Conservation (phyloP, 2,888 invertebrate genomes). For the Lasioglossum malachurum region DNA sequence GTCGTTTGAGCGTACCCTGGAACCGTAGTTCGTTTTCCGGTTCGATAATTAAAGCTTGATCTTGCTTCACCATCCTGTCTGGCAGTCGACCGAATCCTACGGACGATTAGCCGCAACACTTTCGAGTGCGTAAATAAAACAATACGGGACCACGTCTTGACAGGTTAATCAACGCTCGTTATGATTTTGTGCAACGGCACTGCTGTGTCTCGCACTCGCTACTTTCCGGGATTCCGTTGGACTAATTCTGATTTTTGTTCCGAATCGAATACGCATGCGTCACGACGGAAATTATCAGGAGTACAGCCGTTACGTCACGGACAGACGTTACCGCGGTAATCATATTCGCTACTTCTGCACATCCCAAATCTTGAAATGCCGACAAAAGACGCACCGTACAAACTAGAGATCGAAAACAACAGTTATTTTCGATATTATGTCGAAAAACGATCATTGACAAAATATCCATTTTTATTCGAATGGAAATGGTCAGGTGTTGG, state of each 20-base stretch:
- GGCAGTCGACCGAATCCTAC: slow-evolving; percentile 55
- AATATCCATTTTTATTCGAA: background rate
- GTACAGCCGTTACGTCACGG: slow-evolving; percentile 57
- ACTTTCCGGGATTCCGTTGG: slow-evolving; percentile 81
- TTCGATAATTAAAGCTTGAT: slow-evolving; percentile 94
- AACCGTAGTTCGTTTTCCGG: slow-evolving; percentile 96
- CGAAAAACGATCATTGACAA: background rate
- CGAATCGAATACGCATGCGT: slow-evolving; percentile 80
- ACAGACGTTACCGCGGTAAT: slow-evolving; percentile 70
- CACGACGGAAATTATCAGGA: slow-evolving; percentile 76
- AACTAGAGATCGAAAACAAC: slow-evolving; percentile 12
- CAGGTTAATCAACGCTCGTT: slow-evolving; percentile 65
- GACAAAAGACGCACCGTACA: slow-evolving; percentile 25
- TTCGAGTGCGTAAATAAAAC: slow-evolving; percentile 43
- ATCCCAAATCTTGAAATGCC: slow-evolving; percentile 37
- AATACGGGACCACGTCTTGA: slow-evolving; percentile 62
- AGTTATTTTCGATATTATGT: background rate
- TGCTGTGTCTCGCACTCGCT: slow-evolving; percentile 73
- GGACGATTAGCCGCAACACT: slow-evolving; percentile 60
- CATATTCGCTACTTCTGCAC: slow-evolving; percentile 71
- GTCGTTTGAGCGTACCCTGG: slow-evolving; percentile 89
- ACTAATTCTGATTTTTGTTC: slow-evolving; percentile 81
- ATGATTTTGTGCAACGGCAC: slow-evolving; percentile 63
- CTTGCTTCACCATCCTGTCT: slow-evolving; percentile 88
- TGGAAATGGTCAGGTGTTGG: background rate